These are phyloP conservation scores for Cassiopea xamachana DNA, from an alignment of 30 jellyfish, hydroid and myxozoan genomes.

Conservation along the genomic window DNA sequence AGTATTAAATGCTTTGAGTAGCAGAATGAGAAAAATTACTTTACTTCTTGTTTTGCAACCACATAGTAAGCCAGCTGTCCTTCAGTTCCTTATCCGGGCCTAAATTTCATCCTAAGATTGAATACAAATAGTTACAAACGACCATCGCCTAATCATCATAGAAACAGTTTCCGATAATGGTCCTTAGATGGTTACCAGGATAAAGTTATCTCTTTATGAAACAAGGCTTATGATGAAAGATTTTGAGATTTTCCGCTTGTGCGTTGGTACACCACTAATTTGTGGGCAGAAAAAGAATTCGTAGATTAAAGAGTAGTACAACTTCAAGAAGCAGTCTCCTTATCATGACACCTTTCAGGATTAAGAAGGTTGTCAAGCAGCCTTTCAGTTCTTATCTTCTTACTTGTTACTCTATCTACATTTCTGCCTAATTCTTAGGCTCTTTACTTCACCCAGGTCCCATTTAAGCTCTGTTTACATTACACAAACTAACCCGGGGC, in stretches of 20 bases:
- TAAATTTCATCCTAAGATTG: background rate
- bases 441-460: too few species aligned
- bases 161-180: background rate
- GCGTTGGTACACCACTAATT: constrained; percentile 2
- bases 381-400: too few species aligned
- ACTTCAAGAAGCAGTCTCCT: too few species aligned
- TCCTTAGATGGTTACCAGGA: background rate
- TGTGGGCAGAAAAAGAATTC: background rate
- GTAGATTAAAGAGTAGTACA: background rate
- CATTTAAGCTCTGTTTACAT: too few species aligned
- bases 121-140: background rate
- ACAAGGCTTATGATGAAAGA: background rate
- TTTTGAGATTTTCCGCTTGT: background rate
- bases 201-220: background rate
- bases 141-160: background rate
- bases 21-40: too few species aligned
- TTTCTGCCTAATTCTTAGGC: too few species aligned
- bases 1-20: too few species aligned
- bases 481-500: too few species aligned
- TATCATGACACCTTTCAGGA: background rate
- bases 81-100: background rate
- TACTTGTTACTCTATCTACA: too few species aligned
- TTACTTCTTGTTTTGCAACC: too few species aligned
- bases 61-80: too few species aligned
- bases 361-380: background rate